Percentiles rank a stretch among this genome's conserved stretches.
These are phyloP conservation scores for Brachyhypopomus gauderio DNA, from an alignment of 2,113 vertebrate genomes.

Conservation along the genomic window DNA sequence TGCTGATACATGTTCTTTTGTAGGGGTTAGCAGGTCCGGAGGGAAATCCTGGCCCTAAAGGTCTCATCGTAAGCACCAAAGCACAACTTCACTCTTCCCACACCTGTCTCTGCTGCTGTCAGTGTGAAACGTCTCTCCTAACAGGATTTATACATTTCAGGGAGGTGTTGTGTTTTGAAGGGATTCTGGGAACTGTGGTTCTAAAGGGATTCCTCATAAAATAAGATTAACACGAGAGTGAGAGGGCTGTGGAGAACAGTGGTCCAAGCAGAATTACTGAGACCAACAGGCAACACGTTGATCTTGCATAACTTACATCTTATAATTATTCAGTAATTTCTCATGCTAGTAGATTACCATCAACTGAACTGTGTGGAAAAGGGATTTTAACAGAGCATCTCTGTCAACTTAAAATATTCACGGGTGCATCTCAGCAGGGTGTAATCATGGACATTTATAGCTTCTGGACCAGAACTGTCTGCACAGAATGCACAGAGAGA, in stretches of 20 bases:
- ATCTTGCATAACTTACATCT: not conserved
- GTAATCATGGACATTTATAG: not conserved
- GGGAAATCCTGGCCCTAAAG: conserved; percentile 93
- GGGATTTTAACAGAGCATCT: conserved; percentile 36
- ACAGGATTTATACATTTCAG: not conserved
- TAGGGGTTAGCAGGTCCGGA: conserved; percentile 92
- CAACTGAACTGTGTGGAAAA: conserved; percentile 15
- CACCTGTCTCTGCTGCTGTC: conserved; percentile 33
- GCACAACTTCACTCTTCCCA: conserved; percentile 14
- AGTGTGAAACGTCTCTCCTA: conserved; percentile 34
- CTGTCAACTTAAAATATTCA: conserved; percentile 41
- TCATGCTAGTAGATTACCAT: not conserved
- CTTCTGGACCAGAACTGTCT: conserved; percentile 14
- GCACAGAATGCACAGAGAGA: conserved; percentile 25
- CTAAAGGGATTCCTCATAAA: no score
- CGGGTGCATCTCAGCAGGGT: conserved; percentile 23
- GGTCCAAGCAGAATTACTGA: no score
- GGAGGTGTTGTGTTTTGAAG: no score
- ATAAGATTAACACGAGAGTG: no score
- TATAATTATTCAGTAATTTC: conserved; percentile 25
- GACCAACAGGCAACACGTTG: no score
- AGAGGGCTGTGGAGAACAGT: no score
- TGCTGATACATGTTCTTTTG: conserved; percentile 52
- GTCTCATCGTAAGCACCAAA: conserved; percentile 85
- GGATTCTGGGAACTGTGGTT: no score